A percentile compares a stretch with the other conserved stretches of the same genome.
These are phyloP conservation scores for Scaptomyza flava DNA, from an alignment of 2,888 invertebrate species.

Conservation along the genomic window DNA sequence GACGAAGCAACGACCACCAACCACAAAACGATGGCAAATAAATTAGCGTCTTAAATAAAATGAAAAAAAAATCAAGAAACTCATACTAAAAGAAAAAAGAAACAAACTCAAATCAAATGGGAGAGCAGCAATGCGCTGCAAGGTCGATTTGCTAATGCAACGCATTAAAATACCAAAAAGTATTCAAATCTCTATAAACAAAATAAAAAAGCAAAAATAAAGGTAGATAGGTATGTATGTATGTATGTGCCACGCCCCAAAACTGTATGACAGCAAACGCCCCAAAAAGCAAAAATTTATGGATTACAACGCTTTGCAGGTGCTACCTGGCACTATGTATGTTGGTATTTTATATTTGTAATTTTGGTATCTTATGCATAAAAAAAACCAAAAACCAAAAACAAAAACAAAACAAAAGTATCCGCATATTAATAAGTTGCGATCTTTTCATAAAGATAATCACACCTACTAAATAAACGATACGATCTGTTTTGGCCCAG, in stretches of 20 bases:
- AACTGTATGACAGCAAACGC: background rate
- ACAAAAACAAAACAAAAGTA: conserved; percentile 1
- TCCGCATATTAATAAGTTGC: conserved; percentile 59
- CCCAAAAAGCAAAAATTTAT: conserved; percentile 30
- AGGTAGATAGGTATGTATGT: too few species aligned
- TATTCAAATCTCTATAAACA: conserved; percentile 58
- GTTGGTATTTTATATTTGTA: background rate
- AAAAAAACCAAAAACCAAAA: background rate
- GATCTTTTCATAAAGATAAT: conserved; percentile 78
- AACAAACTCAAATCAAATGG: conserved; percentile 27
- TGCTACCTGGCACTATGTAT: conserved; percentile 30
- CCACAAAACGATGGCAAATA: conserved; percentile 64
- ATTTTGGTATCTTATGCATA: conserved; percentile 24
- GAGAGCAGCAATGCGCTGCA: conserved; percentile 46
- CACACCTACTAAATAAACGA: conserved; percentile 77
- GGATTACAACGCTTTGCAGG: conserved; percentile 33
- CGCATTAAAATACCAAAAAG: conserved; percentile 71
- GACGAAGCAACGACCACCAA: conserved; percentile 25
- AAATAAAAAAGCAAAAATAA: background rate
- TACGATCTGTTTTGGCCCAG: conserved; percentile 38
- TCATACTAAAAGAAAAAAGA: conserved; percentile 13
- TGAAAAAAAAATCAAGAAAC: conserved; percentile 5
- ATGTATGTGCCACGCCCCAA: conserved; percentile 33
- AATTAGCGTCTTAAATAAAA: conserved; percentile 69
- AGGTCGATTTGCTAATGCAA: conserved; percentile 64